Base-by-base conservation (phyloP, 2,113 vertebrate species). In the Lepus americanus region DNA sequence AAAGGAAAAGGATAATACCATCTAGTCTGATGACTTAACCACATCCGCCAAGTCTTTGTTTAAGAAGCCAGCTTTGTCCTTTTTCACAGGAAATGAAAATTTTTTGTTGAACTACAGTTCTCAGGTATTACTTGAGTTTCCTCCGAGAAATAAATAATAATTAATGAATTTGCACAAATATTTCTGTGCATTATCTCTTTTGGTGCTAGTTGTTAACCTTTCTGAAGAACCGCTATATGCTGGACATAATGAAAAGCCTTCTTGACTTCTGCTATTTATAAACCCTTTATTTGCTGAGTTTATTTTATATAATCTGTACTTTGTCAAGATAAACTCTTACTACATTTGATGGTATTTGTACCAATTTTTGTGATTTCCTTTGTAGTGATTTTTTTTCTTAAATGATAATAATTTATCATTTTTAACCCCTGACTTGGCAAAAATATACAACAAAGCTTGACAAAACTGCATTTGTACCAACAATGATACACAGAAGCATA, bases 41-140 rank as follows among this genome's bases (percentile, higher is more conserved):
- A 97, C 90, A 97, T 96, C 94, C 82, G 33, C 95, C 69, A 25
- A 86, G 27, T 55, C 55, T 83, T 91, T 72, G 27, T 80, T 67
- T 96, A 53, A 87, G 70, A 59, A 85, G 36, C 12, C n/a, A 94
- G 36, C 6, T 36, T 90, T 90, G 73, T 44, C 64, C 73, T 0
- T 93, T 85, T 69, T 88, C 73, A 92, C 92, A 94, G 90, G 94
- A 95, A 97, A 87, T 89, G 82, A 78, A 67, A 82, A 12, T 23
- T 69, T 89, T 79, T 84, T 27, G 44, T 92, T 86, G 61, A 94
- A 86, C 73, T 92, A 12, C 22, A 95, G 36, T 1, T 90, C 66
- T 76, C 59, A 69, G 4, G 4, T 23, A 67, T 72, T 82, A 72
- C 51, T 59, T 51, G 25, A 9, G 25, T 20, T 39, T 23, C 17